These are phyloP conservation scores for Protaetia brevitarsis DNA, from an alignment of 1,140 invertebrate genomes.

Conservation along the genomic window DNA sequence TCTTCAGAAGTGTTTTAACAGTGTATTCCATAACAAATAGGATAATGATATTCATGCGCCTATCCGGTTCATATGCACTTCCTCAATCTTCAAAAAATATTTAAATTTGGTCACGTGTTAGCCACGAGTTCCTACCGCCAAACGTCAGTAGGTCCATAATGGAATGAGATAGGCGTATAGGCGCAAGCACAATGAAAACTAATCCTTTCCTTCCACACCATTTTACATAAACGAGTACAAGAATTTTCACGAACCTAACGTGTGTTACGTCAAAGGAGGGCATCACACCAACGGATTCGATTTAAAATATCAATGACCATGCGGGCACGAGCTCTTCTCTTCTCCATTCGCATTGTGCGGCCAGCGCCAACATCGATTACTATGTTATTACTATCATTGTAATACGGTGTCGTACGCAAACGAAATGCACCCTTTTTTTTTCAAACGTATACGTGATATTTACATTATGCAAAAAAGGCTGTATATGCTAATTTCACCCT, in stretches of 20 bases:
- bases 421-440: slow-evolving; percentile 13
- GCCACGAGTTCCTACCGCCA: not conserved
- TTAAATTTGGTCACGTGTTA: slow-evolving; percentile 11
- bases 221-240: slow-evolving; percentile 12
- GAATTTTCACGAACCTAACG: not conserved
- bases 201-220: slow-evolving; percentile 11
- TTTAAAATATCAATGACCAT: slow-evolving; percentile 6
- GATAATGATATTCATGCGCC: no score
- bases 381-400: slow-evolving; percentile 3
- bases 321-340: not conserved
- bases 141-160: not conserved
- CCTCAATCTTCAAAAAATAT: slow-evolving; percentile 2
- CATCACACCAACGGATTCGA: not conserved
- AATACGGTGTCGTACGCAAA: not conserved
- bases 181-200: not conserved
- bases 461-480: slow-evolving; percentile 17
- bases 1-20: no score
- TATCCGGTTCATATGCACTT: not conserved
- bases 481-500: slow-evolving; percentile 9
- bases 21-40: no score
- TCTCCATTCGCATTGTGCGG: not conserved
- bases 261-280: not conserved
- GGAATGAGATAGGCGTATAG: not conserved
- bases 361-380: slow-evolving; percentile 6
- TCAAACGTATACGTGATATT: slow-evolving; percentile 10